These are phyloP conservation scores for Pseudocheirus occidentalis DNA, from an alignment of 2,797 vertebrate species.

Conservation along the genomic window DNA sequence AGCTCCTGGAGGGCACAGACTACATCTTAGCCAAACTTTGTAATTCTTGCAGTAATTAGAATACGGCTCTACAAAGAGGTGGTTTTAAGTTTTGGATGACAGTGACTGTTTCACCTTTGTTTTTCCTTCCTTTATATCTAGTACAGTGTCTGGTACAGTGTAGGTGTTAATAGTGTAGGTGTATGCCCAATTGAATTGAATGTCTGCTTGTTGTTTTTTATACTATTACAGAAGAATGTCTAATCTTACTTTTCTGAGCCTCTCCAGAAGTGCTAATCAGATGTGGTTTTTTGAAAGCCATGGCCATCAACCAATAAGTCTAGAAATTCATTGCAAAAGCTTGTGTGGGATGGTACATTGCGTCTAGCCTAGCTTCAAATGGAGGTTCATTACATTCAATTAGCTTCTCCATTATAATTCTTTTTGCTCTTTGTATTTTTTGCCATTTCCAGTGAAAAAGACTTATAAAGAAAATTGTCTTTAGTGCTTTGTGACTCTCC, in stretches of 20 bases:
- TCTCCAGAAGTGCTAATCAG: neutral
- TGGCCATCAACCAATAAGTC: neutral
- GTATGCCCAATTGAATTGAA: neutral
- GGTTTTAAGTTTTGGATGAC: neutral
- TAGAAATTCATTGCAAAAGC: neutral
- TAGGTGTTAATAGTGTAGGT: neutral
- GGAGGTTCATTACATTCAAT: neutral
- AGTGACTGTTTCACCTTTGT: neutral
- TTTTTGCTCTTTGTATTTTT: neutral
- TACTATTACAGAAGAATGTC: neutral
- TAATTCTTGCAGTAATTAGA: neutral
- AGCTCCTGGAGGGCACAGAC: neutral
- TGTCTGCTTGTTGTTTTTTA: neutral
- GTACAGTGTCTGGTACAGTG: neutral
- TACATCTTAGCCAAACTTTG: neutral
- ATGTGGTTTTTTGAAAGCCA: neutral
- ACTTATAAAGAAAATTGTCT: neutral
- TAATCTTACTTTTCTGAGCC: neutral
- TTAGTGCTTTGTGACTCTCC: neutral
- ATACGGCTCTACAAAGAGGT: neutral
- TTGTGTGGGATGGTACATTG: neutral
- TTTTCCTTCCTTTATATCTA: neutral
- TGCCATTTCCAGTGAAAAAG: neutral
- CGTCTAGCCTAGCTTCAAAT: neutral
- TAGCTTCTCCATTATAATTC: neutral